Evolutionary conservation across 2,888 invertebrate genomes (phyloP), one percentile per base, ranked within the genome.

Genomic region (Heliconius ismenius): DNA sequence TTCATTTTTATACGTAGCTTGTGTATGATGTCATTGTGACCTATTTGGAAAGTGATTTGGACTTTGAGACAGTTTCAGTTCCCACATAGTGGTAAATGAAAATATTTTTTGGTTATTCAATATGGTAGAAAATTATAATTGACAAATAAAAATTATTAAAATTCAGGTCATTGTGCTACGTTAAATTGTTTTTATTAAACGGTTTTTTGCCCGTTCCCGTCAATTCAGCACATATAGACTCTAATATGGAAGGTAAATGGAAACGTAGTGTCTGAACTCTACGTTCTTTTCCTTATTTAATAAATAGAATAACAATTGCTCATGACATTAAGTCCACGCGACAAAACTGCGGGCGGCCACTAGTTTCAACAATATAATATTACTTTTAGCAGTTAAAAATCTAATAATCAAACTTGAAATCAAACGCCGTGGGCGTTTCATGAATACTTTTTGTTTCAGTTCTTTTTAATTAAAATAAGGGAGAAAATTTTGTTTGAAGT

Each of bases 1-100:
- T 78, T 79, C 76, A 79, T 68, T 62, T 72, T 62, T 62, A 21
- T 24, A 39, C 24, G 26, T 26, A 26, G 36, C 36, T 62, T 73
- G 11, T 60, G 11, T 15, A n/a, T 43, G 58, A 64, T 10, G n/a
- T 65, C 36, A 36, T 13, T 2, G 36, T 65, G 21, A 69, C 54
- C 4, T 28, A 26, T 26, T 21, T 54, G 62, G 15, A 24, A 62
- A 62, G 11, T 62, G 24, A 13, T 24, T n/a, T 24, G 4, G 54
- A 54, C 3, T 60, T 0, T 13, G 39, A 60, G 43, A 26, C 18
- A 18, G 26, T 28, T 67, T 64, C 63, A 32, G 32, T 64, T 64
- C 15, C 18, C 32, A 28, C 6, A 32, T 28, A 32, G 15, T 18
- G 18, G 9, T 63, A 63, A 4, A 0, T 63, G 24, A 62, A 18